Conservation (phyloP, 2,113 vertebrate species). For the Notarius quadriscutis region DNA sequence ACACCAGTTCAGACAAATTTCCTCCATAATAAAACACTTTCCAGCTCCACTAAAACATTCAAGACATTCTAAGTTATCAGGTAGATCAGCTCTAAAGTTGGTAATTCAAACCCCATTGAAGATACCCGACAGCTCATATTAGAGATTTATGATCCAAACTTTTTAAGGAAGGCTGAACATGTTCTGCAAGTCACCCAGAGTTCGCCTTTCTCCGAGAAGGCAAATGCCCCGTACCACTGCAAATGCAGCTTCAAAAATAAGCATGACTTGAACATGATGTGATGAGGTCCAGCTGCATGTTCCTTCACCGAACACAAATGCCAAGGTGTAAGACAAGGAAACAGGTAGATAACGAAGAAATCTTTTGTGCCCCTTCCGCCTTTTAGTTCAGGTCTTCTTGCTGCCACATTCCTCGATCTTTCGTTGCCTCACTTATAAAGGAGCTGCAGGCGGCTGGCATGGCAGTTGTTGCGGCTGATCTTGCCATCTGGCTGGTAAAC, state of each 20-base stretch:
- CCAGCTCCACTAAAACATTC: neutral
- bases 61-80: neutral
- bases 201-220: constrained; percentile 7
- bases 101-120: neutral
- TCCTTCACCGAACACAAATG: neutral
- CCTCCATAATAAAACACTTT: neutral
- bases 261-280: constrained; percentile 19
- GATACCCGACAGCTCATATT: neutral
- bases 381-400: constrained; percentile 8
- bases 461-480: constrained; percentile 86
- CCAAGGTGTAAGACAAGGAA: constrained; percentile 3
- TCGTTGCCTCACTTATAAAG: constrained; percentile 82
- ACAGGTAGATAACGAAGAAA: neutral
- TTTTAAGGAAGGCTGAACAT: neutral
- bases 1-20: neutral
- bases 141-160: constrained; percentile 3
- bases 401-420: neutral
- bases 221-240: neutral
- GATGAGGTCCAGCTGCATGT: neutral
- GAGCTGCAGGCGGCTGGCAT: constrained; percentile 88
- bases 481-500: constrained; percentile 86
- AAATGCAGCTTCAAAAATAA: neutral
- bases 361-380: neutral
- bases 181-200: neutral
- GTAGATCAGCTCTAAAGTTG: constrained; percentile 8